Conservation (phyloP, 2,888 invertebrate genomes). For the Noctua janthina region DNA sequence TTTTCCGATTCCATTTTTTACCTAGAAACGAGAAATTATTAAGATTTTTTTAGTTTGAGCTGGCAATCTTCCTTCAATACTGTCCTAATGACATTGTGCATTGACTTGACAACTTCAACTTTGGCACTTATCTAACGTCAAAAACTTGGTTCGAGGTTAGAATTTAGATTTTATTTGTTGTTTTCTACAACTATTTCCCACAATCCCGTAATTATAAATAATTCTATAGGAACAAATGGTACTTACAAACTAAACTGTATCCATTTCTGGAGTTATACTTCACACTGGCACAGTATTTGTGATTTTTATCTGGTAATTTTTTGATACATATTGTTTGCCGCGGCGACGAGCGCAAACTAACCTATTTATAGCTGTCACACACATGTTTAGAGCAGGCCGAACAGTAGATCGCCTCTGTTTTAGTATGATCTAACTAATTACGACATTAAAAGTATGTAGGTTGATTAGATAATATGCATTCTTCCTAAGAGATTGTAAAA, state of each 20-base stretch:
- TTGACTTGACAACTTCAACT: conserved; percentile 21
- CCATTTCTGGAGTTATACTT: conserved; percentile 56
- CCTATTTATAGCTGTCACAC: conserved; percentile 85
- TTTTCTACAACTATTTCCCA: conserved; percentile 21
- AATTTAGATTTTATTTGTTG: conserved; percentile 18
- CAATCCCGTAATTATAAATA: neutral
- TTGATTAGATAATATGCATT: conserved; percentile 47
- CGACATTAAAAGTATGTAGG: conserved; percentile 40
- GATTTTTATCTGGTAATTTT: conserved; percentile 64
- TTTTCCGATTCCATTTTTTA: conserved; percentile 78
- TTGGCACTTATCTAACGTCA: conserved; percentile 34
- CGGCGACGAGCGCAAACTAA: conserved; percentile 73
- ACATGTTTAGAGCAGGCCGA: conserved; percentile 41
- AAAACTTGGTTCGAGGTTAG: conserved; percentile 46
- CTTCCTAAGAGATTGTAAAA: conserved; percentile 34
- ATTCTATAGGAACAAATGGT: conserved; percentile 1
- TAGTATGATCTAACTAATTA: conserved; percentile 48
- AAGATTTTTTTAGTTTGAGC: neutral
- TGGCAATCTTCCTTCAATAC: conserved; percentile 3
- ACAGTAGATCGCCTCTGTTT: conserved; percentile 57
- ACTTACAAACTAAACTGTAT: conserved; percentile 62
- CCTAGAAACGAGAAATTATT: conserved; percentile 39
- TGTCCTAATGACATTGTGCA: neutral
- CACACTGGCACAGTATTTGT: conserved; percentile 59
- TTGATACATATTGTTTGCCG: conserved; percentile 63